These are phyloP conservation scores for Cyprinus carpio DNA, from an alignment of 2,113 vertebrate species.

Conservation along the genomic window DNA sequence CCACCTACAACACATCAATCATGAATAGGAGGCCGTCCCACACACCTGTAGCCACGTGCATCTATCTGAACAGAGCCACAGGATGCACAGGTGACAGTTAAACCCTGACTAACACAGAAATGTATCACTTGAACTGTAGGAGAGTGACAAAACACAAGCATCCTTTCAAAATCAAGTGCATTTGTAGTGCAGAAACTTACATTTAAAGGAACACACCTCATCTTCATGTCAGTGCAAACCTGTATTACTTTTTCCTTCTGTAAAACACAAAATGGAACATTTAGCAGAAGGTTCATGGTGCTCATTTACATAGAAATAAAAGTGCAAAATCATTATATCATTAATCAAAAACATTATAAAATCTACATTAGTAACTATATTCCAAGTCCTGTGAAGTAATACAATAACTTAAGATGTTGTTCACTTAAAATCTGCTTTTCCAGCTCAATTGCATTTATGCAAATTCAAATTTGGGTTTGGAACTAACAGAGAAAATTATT, in stretches of 20 bases:
- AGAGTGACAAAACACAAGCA: no score
- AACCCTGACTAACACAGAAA: not conserved
- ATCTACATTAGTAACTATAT: not conserved
- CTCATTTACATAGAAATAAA: not conserved
- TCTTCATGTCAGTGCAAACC: not conserved
- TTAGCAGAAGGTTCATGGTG: not conserved
- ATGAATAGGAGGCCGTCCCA: slow-evolving; percentile 82
- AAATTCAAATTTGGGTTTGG: not conserved
- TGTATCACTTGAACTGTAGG: not conserved
- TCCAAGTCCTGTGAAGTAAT: no score
- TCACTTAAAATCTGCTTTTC: not conserved
- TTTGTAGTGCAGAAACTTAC: not conserved
- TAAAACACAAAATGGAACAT: not conserved
- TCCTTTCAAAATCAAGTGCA: not conserved
- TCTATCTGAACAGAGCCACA: slow-evolving; percentile 58
- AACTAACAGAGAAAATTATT: no score
- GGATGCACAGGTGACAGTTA: not conserved
- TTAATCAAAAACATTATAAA: not conserved
- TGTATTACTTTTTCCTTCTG: not conserved
- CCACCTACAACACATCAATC: slow-evolving; percentile 41
- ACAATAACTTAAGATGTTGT: not conserved
- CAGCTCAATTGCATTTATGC: not conserved
- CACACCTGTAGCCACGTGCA: slow-evolving; percentile 76
- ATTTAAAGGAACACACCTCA: not conserved
- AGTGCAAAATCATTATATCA: not conserved